These are phyloP conservation scores for Drosophila ambigua DNA, from an alignment of 1,140 invertebrate genomes.

Conservation along the genomic window DNA sequence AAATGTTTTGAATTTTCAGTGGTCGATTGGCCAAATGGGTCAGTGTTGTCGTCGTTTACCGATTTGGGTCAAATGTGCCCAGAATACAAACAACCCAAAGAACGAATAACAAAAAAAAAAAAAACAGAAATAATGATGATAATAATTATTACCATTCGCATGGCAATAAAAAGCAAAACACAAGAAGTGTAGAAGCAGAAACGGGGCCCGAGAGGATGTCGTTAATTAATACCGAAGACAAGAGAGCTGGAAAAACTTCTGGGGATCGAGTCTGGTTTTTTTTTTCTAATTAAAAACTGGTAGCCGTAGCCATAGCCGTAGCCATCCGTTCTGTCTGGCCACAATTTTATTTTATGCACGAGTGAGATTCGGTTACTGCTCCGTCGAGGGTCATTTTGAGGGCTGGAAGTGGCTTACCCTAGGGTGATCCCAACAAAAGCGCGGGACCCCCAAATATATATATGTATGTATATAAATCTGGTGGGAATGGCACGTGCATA, in stretches of 20 bases:
- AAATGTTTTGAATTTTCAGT: conserved; percentile 27
- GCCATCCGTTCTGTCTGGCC: conserved; percentile 27
- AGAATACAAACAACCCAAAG: conserved; percentile 54
- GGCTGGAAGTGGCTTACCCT: conserved; percentile 20
- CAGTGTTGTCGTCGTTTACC: conserved; percentile 57
- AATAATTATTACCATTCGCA: conserved; percentile 70
- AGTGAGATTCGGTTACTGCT: conserved; percentile 62
- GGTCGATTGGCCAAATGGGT: conserved; percentile 56
- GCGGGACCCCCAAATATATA: no score
- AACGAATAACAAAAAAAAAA: conserved; percentile 36
- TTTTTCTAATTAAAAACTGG: conserved; percentile 66
- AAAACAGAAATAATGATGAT: conserved; percentile 44
- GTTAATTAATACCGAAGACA: conserved; percentile 68
- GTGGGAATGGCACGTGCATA: not conserved
- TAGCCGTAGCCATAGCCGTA: conserved; percentile 19
- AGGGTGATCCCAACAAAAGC: conserved; percentile 5
- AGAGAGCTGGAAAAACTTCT: conserved; percentile 60
- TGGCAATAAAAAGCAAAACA: conserved; percentile 49
- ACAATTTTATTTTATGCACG: conserved; percentile 60
- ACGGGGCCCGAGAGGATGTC: conserved; percentile 60
- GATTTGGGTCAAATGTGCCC: conserved; percentile 77
- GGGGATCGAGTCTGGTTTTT: conserved; percentile 36
- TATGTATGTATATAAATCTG: no score
- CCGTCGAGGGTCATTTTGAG: conserved; percentile 43
- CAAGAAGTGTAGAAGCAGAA: conserved; percentile 26